A percentile compares a stretch with the other conserved stretches of the same genome.
Conservation (phyloP, 2,113 vertebrate genomes). For the Phainopepla nitens region DNA sequence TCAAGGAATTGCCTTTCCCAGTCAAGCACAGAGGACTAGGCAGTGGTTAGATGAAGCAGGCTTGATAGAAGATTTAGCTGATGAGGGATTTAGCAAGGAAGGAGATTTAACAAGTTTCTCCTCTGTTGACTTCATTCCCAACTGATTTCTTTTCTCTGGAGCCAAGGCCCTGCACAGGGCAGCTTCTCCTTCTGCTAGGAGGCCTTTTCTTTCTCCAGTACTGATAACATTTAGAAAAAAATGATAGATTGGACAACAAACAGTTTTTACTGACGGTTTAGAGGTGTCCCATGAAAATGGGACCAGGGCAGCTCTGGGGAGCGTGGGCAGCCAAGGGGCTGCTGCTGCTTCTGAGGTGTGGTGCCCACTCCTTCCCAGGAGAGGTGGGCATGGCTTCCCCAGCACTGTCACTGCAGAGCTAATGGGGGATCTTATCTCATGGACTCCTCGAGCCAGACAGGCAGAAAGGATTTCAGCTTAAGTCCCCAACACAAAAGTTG, state of each 20-base stretch:
- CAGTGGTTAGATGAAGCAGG: background rate
- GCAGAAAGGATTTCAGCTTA: background rate
- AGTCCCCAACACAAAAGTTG: rapidly evolving
- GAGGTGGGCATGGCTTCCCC: background rate
- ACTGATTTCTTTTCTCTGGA: background rate
- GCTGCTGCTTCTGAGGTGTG: background rate
- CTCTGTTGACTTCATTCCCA: background rate
- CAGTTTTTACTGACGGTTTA: background rate
- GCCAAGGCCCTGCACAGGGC: background rate
- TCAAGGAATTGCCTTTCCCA: background rate
- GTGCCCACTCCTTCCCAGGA: background rate
- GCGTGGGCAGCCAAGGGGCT: background rate
- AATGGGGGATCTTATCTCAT: background rate
- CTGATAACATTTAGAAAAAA: background rate
- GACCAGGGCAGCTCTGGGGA: background rate
- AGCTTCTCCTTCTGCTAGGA: background rate
- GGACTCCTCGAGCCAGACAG: rapidly evolving
- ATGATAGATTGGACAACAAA: background rate
- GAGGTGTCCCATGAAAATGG: background rate
- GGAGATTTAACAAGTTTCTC: background rate
- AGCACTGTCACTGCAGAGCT: background rate
- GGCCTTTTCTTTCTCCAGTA: background rate
- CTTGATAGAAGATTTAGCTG: background rate
- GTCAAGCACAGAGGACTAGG: background rate
- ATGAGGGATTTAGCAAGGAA: background rate